Base-by-base conservation (phyloP, 2,797 vertebrate species). In the Acestrorhynchus altus region DNA sequence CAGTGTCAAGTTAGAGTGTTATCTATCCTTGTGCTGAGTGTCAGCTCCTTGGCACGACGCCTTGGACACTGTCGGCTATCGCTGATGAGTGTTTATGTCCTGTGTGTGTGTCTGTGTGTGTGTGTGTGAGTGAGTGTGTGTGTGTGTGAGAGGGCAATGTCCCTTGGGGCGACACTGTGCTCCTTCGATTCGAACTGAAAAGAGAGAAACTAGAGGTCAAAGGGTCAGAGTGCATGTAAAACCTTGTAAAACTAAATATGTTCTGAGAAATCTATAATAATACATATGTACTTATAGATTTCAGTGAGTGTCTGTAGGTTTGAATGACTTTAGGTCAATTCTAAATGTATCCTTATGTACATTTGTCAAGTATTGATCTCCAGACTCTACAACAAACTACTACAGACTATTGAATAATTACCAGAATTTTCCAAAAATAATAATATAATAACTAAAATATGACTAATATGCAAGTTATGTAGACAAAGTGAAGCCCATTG, bases 11-110 rank as follows among this genome's bases (percentile, higher is more conserved):
- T 82, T 77, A 75, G 74, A 74, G 63, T 71, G 68, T 84, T 85
- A 87, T 82, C 82, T 87, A 18, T 72, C 67, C 67, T 75, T 59
- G 76, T 72, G 83, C 74, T 76, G 83, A 84, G 83, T 84, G 83
- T 76, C 78, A 83, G 82, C 72, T 81, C 65, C 72, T 81, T 83
- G 78, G 76, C 72, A 56, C 70, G 60, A 78, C 63, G 78, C 77
- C 81, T 75, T 57, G 81, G 72, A 76, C 65, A 68, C 77, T 74
- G 78, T 82, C 61, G 44, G 82, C 56, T 81, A 81, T 74, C 54
- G 67, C 56, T 74, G 79, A 77, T 77, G 79, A 78, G 78, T 67
- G 74, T 80, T 49, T 80, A 76, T 70, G 64, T 73, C 12, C 28
- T 51, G 16, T 67, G 52, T 42, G n/a, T 35, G 42, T 26, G 68